Conservation (phyloP, 2,113 vertebrate species). For the Pedetes capensis region DNA sequence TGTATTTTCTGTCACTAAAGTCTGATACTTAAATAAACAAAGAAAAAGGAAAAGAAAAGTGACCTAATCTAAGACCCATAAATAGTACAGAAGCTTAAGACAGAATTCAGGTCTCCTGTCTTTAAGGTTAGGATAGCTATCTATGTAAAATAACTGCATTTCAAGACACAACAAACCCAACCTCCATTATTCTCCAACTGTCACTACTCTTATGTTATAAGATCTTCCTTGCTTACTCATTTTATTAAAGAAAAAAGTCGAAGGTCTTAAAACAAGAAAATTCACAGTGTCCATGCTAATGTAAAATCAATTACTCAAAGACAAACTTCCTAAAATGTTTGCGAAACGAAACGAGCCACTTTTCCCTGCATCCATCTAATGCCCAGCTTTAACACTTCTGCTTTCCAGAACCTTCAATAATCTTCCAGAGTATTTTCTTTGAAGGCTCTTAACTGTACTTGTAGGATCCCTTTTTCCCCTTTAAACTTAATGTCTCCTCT, state of each 20-base stretch:
- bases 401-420: not conserved
- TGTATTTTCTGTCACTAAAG: not conserved
- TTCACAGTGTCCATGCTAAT: not conserved
- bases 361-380: not conserved
- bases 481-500: not conserved
- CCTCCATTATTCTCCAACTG: not conserved
- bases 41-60: constrained; percentile 1
- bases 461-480: not conserved
- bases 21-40: not conserved
- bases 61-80: not conserved
- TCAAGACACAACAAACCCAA: not conserved
- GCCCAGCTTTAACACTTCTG: not conserved
- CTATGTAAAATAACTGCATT: constrained; percentile 3
- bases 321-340: not conserved
- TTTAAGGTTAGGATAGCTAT: not conserved
- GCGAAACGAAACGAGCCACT: not conserved
- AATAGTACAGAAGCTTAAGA: not conserved
- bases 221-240: not conserved
- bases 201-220: not conserved
- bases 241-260: not conserved
- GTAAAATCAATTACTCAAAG: constrained; percentile 27
- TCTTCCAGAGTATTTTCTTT: not conserved
- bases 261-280: constrained; percentile 27
- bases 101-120: not conserved
- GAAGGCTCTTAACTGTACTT: not conserved